These are phyloP conservation scores for Entomobrya multifasciata DNA, from an alignment of 2,888 invertebrate species.

Conservation along the genomic window DNA sequence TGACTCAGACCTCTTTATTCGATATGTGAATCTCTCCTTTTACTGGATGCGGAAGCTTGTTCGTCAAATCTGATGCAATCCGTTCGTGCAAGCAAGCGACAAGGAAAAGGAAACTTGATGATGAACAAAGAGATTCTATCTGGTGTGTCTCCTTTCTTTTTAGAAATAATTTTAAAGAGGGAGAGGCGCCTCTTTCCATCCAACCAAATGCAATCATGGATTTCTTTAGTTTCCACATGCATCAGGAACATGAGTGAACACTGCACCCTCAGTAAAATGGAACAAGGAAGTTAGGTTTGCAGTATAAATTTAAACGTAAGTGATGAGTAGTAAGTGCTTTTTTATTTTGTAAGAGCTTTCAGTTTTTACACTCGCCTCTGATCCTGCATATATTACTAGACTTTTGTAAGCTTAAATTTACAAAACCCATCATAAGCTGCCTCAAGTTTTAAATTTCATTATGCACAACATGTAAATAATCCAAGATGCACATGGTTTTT, in stretches of 20 bases:
- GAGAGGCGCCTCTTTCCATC: too few species aligned
- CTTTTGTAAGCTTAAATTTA: background rate
- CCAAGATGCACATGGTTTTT: background rate
- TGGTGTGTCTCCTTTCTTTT: background rate
- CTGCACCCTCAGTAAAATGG: too few species aligned
- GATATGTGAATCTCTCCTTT: background rate
- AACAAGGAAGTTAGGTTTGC: slow-evolving; percentile 21
- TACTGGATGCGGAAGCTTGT: background rate
- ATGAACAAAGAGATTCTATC: background rate
- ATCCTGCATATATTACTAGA: background rate
- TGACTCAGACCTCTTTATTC: background rate
- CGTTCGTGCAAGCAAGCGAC: background rate
- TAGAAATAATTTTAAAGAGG: background rate
- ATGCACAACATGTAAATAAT: too few species aligned
- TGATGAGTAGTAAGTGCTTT: background rate
- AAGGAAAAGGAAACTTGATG: background rate
- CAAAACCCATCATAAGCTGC: background rate
- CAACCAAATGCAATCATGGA: slow-evolving; percentile 22
- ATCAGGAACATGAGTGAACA: too few species aligned
- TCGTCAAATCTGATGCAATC: slow-evolving; percentile 3
- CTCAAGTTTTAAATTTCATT: background rate
- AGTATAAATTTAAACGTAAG: too few species aligned
- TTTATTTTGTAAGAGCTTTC: background rate
- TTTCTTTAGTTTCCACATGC: background rate
- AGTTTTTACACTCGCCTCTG: background rate